A percentile compares a stretch with the other conserved stretches of the same genome.
Conservation (phyloP, 2,888 invertebrate species). For the Eilema sororculum region DNA sequence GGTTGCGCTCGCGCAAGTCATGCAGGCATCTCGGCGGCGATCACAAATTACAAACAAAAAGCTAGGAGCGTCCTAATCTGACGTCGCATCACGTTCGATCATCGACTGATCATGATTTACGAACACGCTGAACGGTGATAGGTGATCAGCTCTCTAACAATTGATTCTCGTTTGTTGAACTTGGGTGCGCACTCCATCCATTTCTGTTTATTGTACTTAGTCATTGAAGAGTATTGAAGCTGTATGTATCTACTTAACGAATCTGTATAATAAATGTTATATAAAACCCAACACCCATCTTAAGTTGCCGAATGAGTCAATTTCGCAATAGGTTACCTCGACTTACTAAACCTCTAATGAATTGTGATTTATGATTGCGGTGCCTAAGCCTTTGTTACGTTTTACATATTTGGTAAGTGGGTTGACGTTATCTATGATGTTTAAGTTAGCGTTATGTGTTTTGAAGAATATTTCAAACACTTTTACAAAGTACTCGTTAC, state of each 20-base stretch:
- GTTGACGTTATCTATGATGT: slow-evolving; percentile 51
- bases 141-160: slow-evolving; percentile 78
- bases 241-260: slow-evolving; percentile 33
- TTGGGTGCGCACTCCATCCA: slow-evolving; percentile 50
- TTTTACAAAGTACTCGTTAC: neutral
- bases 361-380: slow-evolving; percentile 72
- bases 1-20: slow-evolving; percentile 73
- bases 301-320: slow-evolving; percentile 51
- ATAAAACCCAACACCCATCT: slow-evolving; percentile 37
- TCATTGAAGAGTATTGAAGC: slow-evolving; percentile 39
- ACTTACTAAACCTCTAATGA: slow-evolving; percentile 69
- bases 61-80: slow-evolving; percentile 83
- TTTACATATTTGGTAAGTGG: slow-evolving; percentile 63
- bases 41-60: slow-evolving; percentile 83
- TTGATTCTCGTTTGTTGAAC: slow-evolving; percentile 79
- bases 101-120: slow-evolving; percentile 85
- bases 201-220: slow-evolving; percentile 37
- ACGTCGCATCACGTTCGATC: slow-evolving; percentile 82
- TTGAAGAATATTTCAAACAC: neutral
- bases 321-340: slow-evolving; percentile 69
- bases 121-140: slow-evolving; percentile 80
- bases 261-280: slow-evolving; percentile 45
- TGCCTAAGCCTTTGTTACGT: slow-evolving; percentile 61
- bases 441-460: neutral
- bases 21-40: slow-evolving; percentile 79